phyloP scores from a whole-genome alignment of 2,113 vertebrate species.

The Alethe castanea region DNA sequence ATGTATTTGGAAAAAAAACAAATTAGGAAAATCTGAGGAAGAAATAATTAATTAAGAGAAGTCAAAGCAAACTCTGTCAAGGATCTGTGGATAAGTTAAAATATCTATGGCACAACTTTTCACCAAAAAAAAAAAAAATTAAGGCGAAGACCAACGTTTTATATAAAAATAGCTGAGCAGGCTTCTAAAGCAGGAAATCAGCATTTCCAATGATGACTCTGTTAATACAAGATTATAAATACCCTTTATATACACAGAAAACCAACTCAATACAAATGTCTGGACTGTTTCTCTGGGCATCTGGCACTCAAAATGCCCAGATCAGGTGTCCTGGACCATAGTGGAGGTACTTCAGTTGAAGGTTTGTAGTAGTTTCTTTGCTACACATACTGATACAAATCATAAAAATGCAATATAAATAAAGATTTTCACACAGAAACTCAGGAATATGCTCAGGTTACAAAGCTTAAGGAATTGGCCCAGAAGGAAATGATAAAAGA shows the following conservation, averaged over 20 bases:
- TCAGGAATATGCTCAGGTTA: background rate
- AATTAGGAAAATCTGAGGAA: background rate
- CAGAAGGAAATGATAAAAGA: background rate
- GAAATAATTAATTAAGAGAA: background rate
- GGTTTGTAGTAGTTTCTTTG: slow-evolving; percentile 45
- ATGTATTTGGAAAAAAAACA: background rate
- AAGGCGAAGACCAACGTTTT: slow-evolving; percentile 55
- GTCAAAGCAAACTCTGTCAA: slow-evolving; percentile 18
- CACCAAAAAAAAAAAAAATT: slow-evolving; percentile 39
- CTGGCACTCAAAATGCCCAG: slow-evolving; percentile 22
- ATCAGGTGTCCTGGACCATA: background rate
- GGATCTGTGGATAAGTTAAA: slow-evolving; percentile 42
- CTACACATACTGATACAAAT: slow-evolving; percentile 38
- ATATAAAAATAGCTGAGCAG: slow-evolving; percentile 67
- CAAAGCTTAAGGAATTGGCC: background rate
- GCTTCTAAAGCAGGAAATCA: slow-evolving; percentile 60
- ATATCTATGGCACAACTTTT: slow-evolving; percentile 47
- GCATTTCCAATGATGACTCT: slow-evolving; percentile 40
- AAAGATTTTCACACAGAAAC: slow-evolving; percentile 20
- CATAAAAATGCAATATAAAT: slow-evolving; percentile 44
- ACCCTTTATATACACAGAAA: slow-evolving; percentile 59
- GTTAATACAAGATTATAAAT: slow-evolving; percentile 66
- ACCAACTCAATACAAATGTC: background rate
- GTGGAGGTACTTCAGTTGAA: slow-evolving; percentile 62
- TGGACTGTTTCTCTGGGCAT: background rate